Base-by-base conservation (phyloP, 2,797 vertebrate genomes). In the Parauchenoglanis ngamensis region DNA sequence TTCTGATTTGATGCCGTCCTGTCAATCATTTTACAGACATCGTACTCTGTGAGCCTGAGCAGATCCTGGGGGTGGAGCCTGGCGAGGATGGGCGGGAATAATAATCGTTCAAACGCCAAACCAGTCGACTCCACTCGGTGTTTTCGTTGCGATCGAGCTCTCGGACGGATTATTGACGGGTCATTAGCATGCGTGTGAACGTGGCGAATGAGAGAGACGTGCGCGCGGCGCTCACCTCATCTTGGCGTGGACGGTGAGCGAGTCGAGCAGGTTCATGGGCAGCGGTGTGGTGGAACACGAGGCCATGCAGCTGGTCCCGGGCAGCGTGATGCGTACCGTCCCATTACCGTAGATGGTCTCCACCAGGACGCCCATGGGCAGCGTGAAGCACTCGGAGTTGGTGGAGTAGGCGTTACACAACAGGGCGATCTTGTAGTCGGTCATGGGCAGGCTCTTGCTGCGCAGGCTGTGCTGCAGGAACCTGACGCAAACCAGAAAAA, bases 291-390 rank as follows among this genome's bases (percentile, higher is more conserved):
- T 96, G 2, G 98, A 98, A 46, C 97, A 98, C 0, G 98, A 98
- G 1, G 98, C 98, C 92, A 96, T 96, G 83, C 98, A 99, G 92
- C 96, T 99, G 59, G 96, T 98, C 70, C 98, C 98, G 0, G 98
- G 98, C 86, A 99, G 96, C 88, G 97, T 94, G 91, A 97, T 97
- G 89, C 96, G 96, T 95, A 98, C 96, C 57, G 95, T 96, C 80
- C 97, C 97, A 44, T 99, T 99, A n/a, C 98, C 98, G 56, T 99
- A 99, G 94, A 99, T 99, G 88, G 98, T 98, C 94, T 99, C 98
- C 52, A 99, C 98, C 83, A 99, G 94, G 7, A 97, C 98, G 4
- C 98, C 98, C 98, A 99, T 99, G 0, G 98, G 98, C 91, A 99
- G 95, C 0, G 97, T 97, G 94, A 99, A 99, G 93, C 97, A 99